phyloP scores from a whole-genome alignment of 2,113 vertebrate genomes.

The Ailurus styani region DNA sequence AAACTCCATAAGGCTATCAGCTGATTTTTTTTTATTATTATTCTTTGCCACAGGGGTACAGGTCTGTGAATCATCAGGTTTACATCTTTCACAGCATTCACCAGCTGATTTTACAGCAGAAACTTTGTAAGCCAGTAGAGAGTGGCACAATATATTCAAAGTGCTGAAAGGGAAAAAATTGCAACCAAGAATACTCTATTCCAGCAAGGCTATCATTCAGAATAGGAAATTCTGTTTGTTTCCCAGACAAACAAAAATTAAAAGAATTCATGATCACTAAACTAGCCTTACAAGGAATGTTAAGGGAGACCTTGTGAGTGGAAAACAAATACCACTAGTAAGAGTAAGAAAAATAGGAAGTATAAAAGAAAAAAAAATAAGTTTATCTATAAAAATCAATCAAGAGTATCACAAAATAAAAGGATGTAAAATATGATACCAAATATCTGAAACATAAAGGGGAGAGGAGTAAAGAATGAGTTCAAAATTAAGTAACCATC shows the following conservation, averaged over 20 bases:
- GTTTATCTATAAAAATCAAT: background rate
- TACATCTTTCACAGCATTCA: too few species aligned
- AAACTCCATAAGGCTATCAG: background rate
- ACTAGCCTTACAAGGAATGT: background rate
- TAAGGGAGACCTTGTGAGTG: background rate
- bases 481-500: background rate
- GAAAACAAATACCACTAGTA: background rate
- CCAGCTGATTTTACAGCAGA: background rate
- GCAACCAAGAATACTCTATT: background rate
- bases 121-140: background rate
- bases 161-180: background rate
- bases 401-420: background rate
- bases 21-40: too few species aligned
- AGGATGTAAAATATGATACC: background rate
- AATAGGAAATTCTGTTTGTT: background rate
- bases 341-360: background rate
- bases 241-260: background rate
- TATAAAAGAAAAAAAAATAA: background rate
- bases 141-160: background rate
- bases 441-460: background rate
- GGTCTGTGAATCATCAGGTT: too few species aligned
- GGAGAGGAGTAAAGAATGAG: background rate
- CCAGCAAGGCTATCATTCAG: background rate
- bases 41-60: too few species aligned
- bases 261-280: background rate